Percentiles rank a stretch among this genome's conserved stretches.
Evolutionary conservation across 2,113 vertebrate genomes (phyloP).

Genomic region (Hippoglossus stenolepis): DNA sequence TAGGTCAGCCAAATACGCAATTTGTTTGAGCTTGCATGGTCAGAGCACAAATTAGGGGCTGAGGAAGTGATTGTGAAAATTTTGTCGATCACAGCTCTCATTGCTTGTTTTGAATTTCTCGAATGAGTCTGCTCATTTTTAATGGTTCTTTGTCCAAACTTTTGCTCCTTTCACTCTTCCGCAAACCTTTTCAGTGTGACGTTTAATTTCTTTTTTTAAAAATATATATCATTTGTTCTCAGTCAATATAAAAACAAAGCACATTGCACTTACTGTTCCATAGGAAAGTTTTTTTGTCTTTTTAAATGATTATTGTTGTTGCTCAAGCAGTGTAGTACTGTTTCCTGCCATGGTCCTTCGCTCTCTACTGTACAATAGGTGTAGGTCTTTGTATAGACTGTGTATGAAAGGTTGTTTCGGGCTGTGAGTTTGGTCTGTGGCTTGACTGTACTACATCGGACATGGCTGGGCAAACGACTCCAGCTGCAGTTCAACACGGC

Average conservation of each 20-base stretch:
- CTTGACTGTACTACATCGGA: constrained; percentile 55
- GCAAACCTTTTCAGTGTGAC: constrained; percentile 87
- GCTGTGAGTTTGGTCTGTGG: constrained; percentile 57
- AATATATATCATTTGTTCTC: constrained; percentile 90
- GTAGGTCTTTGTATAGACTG: constrained; percentile 67
- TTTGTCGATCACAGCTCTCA: constrained; percentile 81
- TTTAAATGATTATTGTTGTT: constrained; percentile 84
- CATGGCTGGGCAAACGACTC: constrained; percentile 64
- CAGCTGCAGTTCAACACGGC: constrained; percentile 60
- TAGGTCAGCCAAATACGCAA: constrained; percentile 74
- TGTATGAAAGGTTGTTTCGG: constrained; percentile 57
- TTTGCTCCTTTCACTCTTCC: constrained; percentile 82
- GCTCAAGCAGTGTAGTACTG: constrained; percentile 85
- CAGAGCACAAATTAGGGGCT: constrained; percentile 82
- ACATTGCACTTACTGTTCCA: constrained; percentile 89
- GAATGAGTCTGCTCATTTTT: constrained; percentile 67
- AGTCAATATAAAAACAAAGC: constrained; percentile 91
- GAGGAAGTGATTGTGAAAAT: constrained; percentile 81
- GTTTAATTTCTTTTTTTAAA: constrained; percentile 88
- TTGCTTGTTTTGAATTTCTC: constrained; percentile 75
- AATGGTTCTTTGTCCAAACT: constrained; percentile 66
- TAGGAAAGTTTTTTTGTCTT: constrained; percentile 87
- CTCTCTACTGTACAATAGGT: constrained; percentile 76
- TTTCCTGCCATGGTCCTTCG: constrained; percentile 81
- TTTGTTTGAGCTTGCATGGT: constrained; percentile 79